Base-by-base conservation (phyloP, 2,113 vertebrate genomes). In the Xyrauchen texanus region DNA sequence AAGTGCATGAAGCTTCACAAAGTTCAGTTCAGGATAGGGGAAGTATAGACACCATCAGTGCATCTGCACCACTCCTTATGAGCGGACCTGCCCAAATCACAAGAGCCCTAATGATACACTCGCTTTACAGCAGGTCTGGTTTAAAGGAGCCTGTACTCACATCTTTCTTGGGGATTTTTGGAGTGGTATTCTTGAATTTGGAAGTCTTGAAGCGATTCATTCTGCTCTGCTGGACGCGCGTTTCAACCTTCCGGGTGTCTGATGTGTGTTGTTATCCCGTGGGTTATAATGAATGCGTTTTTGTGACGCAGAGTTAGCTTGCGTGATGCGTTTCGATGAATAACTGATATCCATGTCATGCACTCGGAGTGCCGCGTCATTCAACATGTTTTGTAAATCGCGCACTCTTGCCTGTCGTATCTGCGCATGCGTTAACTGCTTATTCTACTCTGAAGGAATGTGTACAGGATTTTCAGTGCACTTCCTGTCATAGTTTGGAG, bases 191-290 rank as follows among this genome's bases (percentile, higher is more conserved):
- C 88, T 96, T 96, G 88, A 93, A 96, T 87, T 97, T 98, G 77
- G 96, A 98, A 42, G 91, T 93, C 91, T 89, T 96, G 87, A 98
- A 98, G 64, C 96, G 96, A 85, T 94, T 97, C 96, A 98, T 98
- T 88, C 76, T 92, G 80, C 76, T 57, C 65, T 90, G 80, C 83
- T 82, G 82, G 75, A 82, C 81, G 84, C 72, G 85, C 85, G 89
- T 86, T 83, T 47, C 86, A 87, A 88, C 82, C 91, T 93, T 93
- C 92, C 92, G 91, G 92, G 90, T 93, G 89, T 88, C 85, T 90
- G 52, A 63, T 5, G 55, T 5, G 55, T 83, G 84, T 81, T 85
- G 78, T 80, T 82, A 69, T 53, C 67, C 21, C 1, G 21, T 34
- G 10, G 61, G 13, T 60, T 52, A 53, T 55, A 60, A 68, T 34